Conservation (phyloP, 2,888 invertebrate genomes). For the Cremastinae sp. region DNA sequence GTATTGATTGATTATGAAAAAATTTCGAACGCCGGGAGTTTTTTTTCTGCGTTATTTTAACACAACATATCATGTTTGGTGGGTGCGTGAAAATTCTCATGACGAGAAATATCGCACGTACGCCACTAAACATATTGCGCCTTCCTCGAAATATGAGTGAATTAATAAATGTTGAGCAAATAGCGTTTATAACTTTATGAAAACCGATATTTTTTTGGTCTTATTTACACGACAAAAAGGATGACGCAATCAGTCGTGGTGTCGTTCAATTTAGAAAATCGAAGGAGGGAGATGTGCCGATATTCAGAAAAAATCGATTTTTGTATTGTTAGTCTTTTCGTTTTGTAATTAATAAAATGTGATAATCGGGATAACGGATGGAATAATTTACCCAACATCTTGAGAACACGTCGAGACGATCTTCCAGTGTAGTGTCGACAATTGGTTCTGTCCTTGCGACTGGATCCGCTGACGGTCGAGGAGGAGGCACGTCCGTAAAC, state of each 20-base stretch:
- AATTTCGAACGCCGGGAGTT: too few relatives aligned
- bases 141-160: too few relatives aligned
- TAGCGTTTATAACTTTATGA: too few relatives aligned
- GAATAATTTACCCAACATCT: constrained; percentile 89
- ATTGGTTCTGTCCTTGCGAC: constrained; percentile 52
- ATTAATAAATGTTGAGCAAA: too few relatives aligned
- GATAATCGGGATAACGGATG: background rate
- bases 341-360: background rate
- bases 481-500: constrained; percentile 16
- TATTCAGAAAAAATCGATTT: background rate
- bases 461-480: background rate
- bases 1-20: too few relatives aligned
- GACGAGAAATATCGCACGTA: too few relatives aligned
- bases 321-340: background rate
- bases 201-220: too few relatives aligned
- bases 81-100: too few relatives aligned
- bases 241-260: background rate
- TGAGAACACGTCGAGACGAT: constrained; percentile 86
- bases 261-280: background rate
- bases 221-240: background rate
- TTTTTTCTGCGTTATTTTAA: too few relatives aligned
- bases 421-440: constrained; percentile 78
- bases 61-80: too few relatives aligned
- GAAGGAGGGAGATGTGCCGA: background rate
- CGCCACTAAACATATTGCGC: too few relatives aligned